Evolutionary conservation across 2,797 vertebrate genomes (phyloP).

Genomic region (Neoniphon sammara): DNA sequence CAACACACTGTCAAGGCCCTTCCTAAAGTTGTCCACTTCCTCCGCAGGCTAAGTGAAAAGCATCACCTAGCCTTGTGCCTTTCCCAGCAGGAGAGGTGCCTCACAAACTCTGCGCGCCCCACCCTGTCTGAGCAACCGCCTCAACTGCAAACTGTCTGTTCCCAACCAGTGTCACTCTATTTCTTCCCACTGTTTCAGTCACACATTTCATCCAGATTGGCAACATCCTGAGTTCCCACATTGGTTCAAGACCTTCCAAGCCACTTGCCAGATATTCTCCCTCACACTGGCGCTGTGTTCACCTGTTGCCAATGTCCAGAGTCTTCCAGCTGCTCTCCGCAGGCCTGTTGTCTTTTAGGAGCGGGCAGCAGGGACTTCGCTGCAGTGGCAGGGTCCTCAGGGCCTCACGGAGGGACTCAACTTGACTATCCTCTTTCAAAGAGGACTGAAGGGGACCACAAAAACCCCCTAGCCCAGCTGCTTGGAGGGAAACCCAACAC

Average conservation of each 20-base stretch:
- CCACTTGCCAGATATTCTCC: conserved; percentile 48
- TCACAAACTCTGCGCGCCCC: conserved; percentile 24
- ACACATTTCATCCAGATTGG: conserved; percentile 47
- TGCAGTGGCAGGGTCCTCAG: conserved; percentile 56
- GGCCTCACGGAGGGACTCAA: conserved; percentile 68
- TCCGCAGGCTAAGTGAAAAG: conserved; percentile 52
- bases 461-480: conserved; percentile 72
- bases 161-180: conserved; percentile 43
- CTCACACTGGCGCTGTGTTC: conserved; percentile 51
- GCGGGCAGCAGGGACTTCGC: conserved; percentile 38
- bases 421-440: conserved; percentile 78
- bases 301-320: conserved; percentile 56
- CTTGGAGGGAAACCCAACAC: conserved; percentile 78
- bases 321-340: conserved; percentile 60
- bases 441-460: conserved; percentile 65
- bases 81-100: conserved; percentile 47
- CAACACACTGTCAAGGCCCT: conserved; percentile 75
- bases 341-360: conserved; percentile 40
- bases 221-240: conserved; percentile 60
- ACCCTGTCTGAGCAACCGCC: conserved; percentile 49
- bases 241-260: conserved; percentile 54
- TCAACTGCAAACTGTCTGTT: conserved; percentile 52
- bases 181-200: conserved; percentile 53
- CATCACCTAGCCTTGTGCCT: conserved; percentile 33
- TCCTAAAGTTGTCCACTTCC: conserved; percentile 73